Percentiles rank a stretch among this genome's conserved stretches.
Conservation (phyloP, 1,140 invertebrate species). For the Wasmannia auropunctata region DNA sequence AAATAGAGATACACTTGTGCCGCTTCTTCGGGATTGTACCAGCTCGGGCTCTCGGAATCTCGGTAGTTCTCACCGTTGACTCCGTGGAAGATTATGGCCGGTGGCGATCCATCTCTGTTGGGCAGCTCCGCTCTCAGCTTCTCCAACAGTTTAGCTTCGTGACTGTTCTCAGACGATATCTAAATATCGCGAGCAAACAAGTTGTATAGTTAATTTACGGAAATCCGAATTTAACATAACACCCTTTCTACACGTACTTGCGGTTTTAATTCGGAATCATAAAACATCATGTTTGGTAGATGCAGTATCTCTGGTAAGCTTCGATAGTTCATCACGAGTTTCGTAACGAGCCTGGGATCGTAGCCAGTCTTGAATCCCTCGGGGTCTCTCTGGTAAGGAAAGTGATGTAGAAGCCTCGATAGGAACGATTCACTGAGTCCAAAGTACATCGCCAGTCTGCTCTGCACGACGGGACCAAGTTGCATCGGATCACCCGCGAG, state of each 20-base stretch:
- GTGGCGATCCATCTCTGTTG: conserved; percentile 79
- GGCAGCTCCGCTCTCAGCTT: conserved; percentile 77
- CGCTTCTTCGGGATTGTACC: conserved; percentile 95
- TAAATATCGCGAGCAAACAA: conserved; percentile 7
- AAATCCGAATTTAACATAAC: not conserved
- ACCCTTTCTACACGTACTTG: conserved; percentile 82
- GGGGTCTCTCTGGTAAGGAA: conserved; percentile 89
- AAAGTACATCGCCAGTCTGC: conserved; percentile 87
- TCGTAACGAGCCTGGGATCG: conserved; percentile 90
- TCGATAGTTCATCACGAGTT: conserved; percentile 91
- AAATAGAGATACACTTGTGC: conserved; percentile 89
- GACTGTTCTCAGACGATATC: conserved; percentile 69
- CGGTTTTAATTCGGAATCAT: conserved; percentile 89
- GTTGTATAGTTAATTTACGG: not conserved
- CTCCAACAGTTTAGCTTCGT: conserved; percentile 77
- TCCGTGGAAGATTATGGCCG: conserved; percentile 92
- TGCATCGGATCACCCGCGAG: conserved; percentile 97
- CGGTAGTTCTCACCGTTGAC: conserved; percentile 91
- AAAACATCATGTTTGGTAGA: conserved; percentile 93
- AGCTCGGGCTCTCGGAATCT: conserved; percentile 91
- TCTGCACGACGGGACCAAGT: conserved; percentile 93
- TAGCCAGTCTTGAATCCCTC: conserved; percentile 87
- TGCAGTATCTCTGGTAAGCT: conserved; percentile 92
- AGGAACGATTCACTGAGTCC: conserved; percentile 91
- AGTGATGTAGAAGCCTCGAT: conserved; percentile 88